Evolutionary conservation across 2,888 invertebrate genomes (phyloP), one percentile per base, ranked within the genome.

Genomic region (Cynaeus angustus): DNA sequence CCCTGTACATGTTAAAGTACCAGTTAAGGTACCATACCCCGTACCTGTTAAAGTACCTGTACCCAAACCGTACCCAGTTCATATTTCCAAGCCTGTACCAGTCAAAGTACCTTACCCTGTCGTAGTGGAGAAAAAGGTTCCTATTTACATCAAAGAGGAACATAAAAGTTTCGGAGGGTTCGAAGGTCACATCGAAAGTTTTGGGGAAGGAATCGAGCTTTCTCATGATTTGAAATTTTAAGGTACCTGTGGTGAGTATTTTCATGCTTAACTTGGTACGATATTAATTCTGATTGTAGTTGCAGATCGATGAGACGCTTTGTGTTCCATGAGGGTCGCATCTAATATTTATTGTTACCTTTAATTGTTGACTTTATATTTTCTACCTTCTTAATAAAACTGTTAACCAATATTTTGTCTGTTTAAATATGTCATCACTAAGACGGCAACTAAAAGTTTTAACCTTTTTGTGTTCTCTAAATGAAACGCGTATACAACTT

Each of bases 51-150:
- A 81, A 66, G 70, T 82, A 52, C 75, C 77, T 9, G 76, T 82
- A 38, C 83, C 83, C 12, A 83, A 84, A 75, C 85, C 85, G 21
- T 82, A 83, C 38, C 87, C 89, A 13, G 89, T 90, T 5, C 86
- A 88, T 46, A 86, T 89, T 0, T 86, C 88, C 66, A 86, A 88
- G 28, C 88, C 86, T 0, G 88, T 89, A 10, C 87, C 87, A 65
- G 86, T 86, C 37, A 84, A 86, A n/a, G 89, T 90, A 1, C 88
- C 89, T 0, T 88, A 88, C 0, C 90, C 90, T 0, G 88, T 91
- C 8, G 82, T 87, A 62, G 87, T 91, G 0, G 88, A 89, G 70
- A 87, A 88, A 75, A 88, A 88, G 59, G 86, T 88, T 8, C 85
- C 84, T 7, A 78, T 85, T 38, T 73, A 77, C 66, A 71, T 80